Percentiles rank a stretch among this genome's conserved stretches.
phyloP scores from a whole-genome alignment of 1,140 invertebrate species.

The Anastrepha ludens region DNA sequence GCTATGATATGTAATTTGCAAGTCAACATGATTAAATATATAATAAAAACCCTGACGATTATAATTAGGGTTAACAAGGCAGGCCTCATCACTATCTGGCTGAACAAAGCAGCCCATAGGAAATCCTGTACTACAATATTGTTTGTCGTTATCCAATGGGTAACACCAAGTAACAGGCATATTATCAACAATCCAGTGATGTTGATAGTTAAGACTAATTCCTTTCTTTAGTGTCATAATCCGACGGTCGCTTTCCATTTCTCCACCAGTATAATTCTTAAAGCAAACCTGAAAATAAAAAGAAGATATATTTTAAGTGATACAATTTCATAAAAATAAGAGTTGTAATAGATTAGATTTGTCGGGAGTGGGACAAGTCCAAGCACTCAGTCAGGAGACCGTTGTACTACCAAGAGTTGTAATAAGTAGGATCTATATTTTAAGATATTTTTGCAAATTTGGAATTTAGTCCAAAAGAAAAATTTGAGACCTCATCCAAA shows the following conservation, averaged over 20 bases:
- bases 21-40: conserved; percentile 97
- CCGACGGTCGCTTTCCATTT: conserved; percentile 80
- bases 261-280: conserved; percentile 83
- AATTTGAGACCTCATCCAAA: too few species aligned
- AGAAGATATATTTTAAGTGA: background rate
- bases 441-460: too few species aligned
- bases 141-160: conserved; percentile 81
- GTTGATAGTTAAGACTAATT: conserved; percentile 97
- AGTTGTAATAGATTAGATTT: too few species aligned
- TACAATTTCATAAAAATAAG: too few species aligned
- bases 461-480: too few species aligned
- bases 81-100: conserved; percentile 69
- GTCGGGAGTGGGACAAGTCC: too few species aligned
- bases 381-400: too few species aligned
- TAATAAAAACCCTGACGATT: conserved; percentile 86
- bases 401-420: too few species aligned
- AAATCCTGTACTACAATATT: conserved; percentile 95
- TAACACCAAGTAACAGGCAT: conserved; percentile 99
- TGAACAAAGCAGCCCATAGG: conserved; percentile 96
- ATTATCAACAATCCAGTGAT: conserved; percentile 99
- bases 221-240: conserved; percentile 91
- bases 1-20: conserved; percentile 94
- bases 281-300: conserved; percentile 75
- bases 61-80: conserved; percentile 75
- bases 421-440: too few species aligned